phyloP scores from a whole-genome alignment of 2,797 vertebrate genomes.

The Ctenopoma kingsleyae region DNA sequence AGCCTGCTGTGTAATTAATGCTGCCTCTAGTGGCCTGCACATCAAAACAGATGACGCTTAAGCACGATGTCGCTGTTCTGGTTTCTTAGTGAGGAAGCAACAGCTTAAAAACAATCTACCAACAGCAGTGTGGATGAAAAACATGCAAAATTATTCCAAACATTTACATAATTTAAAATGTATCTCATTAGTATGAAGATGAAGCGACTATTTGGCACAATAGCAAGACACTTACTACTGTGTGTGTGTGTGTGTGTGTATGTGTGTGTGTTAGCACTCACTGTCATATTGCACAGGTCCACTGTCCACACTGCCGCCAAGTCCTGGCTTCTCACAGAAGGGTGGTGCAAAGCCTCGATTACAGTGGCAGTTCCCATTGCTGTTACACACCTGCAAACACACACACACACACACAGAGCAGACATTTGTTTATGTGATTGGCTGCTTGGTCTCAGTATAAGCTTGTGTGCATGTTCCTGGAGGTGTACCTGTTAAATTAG shows the following conservation, averaged over 20 bases:
- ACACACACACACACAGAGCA: slow-evolving; percentile 19
- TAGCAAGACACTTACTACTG: not conserved
- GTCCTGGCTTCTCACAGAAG: slow-evolving; percentile 89
- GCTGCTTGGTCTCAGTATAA: slow-evolving; percentile 1
- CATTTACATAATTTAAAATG: not conserved
- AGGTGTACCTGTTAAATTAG: slow-evolving; percentile 33
- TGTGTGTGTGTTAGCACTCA: slow-evolving; percentile 73
- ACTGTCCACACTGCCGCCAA: slow-evolving; percentile 93
- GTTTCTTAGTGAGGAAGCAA: not conserved
- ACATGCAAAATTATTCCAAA: not conserved
- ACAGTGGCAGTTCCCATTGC: slow-evolving; percentile 95
- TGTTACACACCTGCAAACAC: slow-evolving; percentile 92
- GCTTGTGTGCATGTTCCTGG: slow-evolving; percentile 19
- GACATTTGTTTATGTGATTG: slow-evolving; percentile 10
- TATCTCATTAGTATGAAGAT: not conserved
- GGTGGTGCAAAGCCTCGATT: slow-evolving; percentile 91
- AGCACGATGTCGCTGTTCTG: not conserved
- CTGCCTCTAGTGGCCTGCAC: no score
- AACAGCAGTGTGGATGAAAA: not conserved
- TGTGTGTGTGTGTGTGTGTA: slow-evolving; percentile 18
- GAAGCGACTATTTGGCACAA: not conserved
- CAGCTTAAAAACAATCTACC: not conserved
- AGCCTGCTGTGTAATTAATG: not conserved
- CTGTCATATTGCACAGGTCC: slow-evolving; percentile 90
- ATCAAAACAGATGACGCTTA: not conserved